These are phyloP conservation scores for Sylvia atricapilla DNA, from an alignment of 2,113 vertebrate species.

Conservation along the genomic window DNA sequence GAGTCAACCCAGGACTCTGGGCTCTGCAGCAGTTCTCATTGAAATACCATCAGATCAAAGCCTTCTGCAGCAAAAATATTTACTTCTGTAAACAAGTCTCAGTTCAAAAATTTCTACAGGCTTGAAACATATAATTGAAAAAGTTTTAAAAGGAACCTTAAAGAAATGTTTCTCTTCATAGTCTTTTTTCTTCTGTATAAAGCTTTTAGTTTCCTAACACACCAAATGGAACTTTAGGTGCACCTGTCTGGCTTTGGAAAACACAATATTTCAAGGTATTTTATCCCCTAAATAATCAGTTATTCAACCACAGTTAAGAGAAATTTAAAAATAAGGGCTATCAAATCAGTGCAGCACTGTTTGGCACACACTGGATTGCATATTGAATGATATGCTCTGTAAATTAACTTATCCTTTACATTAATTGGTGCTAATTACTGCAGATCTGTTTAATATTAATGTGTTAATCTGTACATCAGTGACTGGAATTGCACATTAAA, in stretches of 20 bases:
- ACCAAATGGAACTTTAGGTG: not conserved
- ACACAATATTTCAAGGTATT: not conserved
- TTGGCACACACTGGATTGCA: not conserved
- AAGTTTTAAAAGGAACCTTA: not conserved
- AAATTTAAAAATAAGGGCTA: not conserved
- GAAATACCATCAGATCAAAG: not conserved
- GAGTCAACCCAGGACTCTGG: not conserved
- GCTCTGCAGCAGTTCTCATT: not conserved
- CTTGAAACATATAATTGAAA: not conserved
- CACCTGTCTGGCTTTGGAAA: not conserved
- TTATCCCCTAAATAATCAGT: not conserved
- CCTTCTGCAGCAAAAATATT: not conserved
- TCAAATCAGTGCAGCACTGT: not conserved
- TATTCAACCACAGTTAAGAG: not conserved
- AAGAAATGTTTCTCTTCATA: not conserved
- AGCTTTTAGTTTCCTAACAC: not conserved
- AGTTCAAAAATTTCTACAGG: not conserved
- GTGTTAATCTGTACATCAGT: conserved; percentile 39
- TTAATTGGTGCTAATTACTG: conserved; percentile 49
- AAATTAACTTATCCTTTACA: conserved; percentile 55
- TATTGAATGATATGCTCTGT: conserved; percentile 17
- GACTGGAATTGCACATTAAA: conserved; percentile 10
- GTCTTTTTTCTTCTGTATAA: not conserved
- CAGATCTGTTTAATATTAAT: conserved; percentile 45
- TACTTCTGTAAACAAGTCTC: not conserved